phyloP scores from a whole-genome alignment of 1,140 invertebrate genomes.

The Conopomorpha cramerella region DNA sequence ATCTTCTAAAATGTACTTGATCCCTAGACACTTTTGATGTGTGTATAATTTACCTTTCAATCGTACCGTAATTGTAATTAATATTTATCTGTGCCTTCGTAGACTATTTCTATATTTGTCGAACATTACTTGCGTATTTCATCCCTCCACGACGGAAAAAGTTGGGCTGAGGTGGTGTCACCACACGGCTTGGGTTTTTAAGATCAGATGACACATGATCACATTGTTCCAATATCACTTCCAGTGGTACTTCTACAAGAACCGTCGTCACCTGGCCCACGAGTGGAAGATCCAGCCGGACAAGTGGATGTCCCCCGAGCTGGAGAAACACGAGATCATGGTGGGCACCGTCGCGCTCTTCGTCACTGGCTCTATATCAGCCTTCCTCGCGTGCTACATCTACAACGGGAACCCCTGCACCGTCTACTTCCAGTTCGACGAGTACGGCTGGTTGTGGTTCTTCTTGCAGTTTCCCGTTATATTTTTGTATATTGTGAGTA shows the following conservation, averaged over 20 bases:
- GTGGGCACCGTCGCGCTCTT: slow-evolving; percentile 65
- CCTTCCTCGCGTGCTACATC: slow-evolving; percentile 67
- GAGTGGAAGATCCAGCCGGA: slow-evolving; percentile 78
- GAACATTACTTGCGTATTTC: too few relatives aligned
- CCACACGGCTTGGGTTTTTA: too few relatives aligned
- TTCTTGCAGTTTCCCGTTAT: slow-evolving; percentile 68
- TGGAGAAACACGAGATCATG: slow-evolving; percentile 72
- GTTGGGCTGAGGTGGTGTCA: too few relatives aligned
- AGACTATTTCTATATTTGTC: too few relatives aligned
- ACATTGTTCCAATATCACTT: slow-evolving; percentile 16
- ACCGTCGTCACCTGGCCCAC: slow-evolving; percentile 60
- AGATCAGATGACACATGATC: too few relatives aligned
- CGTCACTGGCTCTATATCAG: slow-evolving; percentile 60
- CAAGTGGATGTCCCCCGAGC: slow-evolving; percentile 67
- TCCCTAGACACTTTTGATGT: too few relatives aligned
- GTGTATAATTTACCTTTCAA: too few relatives aligned
- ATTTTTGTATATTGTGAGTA: slow-evolving; percentile 65
- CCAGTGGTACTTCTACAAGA: slow-evolving; percentile 74
- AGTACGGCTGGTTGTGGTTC: slow-evolving; percentile 70
- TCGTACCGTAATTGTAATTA: too few relatives aligned
- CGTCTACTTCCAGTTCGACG: slow-evolving; percentile 67
- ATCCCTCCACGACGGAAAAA: too few relatives aligned
- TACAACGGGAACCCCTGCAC: slow-evolving; percentile 67
- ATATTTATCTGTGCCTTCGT: too few relatives aligned
- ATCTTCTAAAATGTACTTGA: too few relatives aligned